A percentile compares a stretch with the other conserved stretches of the same genome.
Conservation (phyloP, 2,888 invertebrate genomes). For the Nemurella pictetii region DNA sequence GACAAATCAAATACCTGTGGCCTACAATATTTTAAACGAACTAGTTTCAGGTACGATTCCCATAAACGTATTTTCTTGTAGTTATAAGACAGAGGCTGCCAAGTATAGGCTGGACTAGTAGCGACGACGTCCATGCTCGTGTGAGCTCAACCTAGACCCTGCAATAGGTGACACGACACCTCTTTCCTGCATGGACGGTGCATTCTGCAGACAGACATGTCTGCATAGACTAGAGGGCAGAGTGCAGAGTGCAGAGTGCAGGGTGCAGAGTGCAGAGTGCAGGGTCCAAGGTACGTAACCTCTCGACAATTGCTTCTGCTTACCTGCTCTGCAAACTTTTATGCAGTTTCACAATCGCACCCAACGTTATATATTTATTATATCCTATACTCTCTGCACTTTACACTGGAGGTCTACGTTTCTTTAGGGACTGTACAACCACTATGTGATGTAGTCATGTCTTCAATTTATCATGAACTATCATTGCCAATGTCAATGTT, state of each 20-base stretch:
- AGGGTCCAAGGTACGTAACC: no score
- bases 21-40: conserved; percentile 1
- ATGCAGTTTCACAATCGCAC: no score
- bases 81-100: conserved; percentile 1
- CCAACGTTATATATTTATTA: no score
- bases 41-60: conserved; percentile 11
- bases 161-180: not conserved
- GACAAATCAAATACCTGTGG: conserved; percentile 18
- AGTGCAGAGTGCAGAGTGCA: not conserved
- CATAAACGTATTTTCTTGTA: conserved; percentile 23
- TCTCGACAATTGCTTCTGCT: no score
- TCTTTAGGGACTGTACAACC: not conserved
- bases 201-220: not conserved
- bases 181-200: not conserved
- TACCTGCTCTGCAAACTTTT: no score
- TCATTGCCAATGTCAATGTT: conserved; percentile 36
- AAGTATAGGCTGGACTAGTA: conserved; percentile 13
- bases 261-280: no score
- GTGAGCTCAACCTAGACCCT: not conserved
- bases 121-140: not conserved
- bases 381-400: no score
- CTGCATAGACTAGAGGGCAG: not conserved
- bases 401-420: not conserved
- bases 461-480: conserved; percentile 33
- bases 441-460: conserved; percentile 7